Percentiles rank a stretch among this genome's conserved stretches.
phyloP scores from a whole-genome alignment of 2,888 invertebrate species.

The Metellina segmentata region DNA sequence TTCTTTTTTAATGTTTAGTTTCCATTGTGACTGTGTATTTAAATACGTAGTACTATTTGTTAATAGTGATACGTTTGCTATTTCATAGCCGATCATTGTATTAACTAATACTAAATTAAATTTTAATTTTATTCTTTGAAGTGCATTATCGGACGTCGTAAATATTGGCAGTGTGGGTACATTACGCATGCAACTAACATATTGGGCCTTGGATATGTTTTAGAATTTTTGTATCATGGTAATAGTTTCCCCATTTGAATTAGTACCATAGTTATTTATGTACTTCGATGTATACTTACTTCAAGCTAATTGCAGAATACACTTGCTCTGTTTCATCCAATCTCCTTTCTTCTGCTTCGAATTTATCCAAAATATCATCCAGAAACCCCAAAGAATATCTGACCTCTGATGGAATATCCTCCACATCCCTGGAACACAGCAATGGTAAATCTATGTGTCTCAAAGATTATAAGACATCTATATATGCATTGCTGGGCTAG shows the following conservation, averaged over 20 bases:
- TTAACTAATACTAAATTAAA: too few relatives aligned
- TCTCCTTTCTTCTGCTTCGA: slow-evolving; percentile 13
- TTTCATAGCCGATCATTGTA: not conserved
- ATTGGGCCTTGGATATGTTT: too few relatives aligned
- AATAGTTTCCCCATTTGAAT: not conserved
- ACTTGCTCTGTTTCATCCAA: not conserved
- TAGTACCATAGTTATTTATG: not conserved
- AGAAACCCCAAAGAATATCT: slow-evolving; percentile 39
- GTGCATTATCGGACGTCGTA: too few relatives aligned
- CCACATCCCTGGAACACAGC: not conserved
- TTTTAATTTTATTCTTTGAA: too few relatives aligned
- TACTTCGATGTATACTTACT: not conserved
- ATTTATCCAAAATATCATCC: slow-evolving; percentile 20
- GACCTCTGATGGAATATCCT: slow-evolving; percentile 29
- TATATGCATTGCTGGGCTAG: too few relatives aligned
- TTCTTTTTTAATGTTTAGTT: too few relatives aligned
- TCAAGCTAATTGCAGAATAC: slow-evolving; percentile 11
- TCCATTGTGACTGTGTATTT: too few relatives aligned
- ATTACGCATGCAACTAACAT: too few relatives aligned
- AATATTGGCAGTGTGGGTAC: too few relatives aligned
- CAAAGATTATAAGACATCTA: too few relatives aligned
- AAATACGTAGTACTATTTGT: too few relatives aligned
- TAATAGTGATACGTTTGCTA: not conserved
- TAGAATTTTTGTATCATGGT: not conserved
- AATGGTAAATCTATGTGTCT: too few relatives aligned